Evolutionary conservation across 2,797 vertebrate species (phyloP), one percentile per base, ranked within the genome.

Genomic region (Xyrichtys novacula): DNA sequence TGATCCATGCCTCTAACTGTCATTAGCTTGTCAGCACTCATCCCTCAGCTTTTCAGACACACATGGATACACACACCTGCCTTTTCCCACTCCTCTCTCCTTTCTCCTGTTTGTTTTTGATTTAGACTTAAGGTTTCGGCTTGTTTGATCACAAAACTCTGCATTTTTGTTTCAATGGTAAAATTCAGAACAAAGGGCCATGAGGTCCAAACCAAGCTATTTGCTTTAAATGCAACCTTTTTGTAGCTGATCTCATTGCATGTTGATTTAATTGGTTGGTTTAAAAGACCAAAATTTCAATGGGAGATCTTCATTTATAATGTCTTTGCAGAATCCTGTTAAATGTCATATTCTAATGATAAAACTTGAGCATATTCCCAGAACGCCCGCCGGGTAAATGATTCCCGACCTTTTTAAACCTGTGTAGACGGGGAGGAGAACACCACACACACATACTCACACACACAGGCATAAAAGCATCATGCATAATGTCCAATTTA

Each of bases 401-500:
- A 85, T 86, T 87, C 78, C 85, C 90, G 89, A 90, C 91, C 91
- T 90, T 89, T 90, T 83, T 80, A 86, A 89, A 86, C 72, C 66
- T 46, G 71, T 19, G 43, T 61, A 74, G 76, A 78, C 70, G 66
- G 40, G 71, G 22, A 31, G 31, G 44, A 52, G 42, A 26, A 44
- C 11, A 23, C 7, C 17, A 22, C 36, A 36, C 55, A 42, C 49
- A 47, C 52, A 36, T 47, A 85, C 86, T 85, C 77, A 74, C 44
- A 47, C 20, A 47, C 46, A 47, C 46, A 94, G 92, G 80, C 85
- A 94, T 93, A 92, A 93, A 92, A 88, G 95, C 94, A 65, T 94
- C 95, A 94, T 96, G 96, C 95, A 96, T 96, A 96, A 95, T 95
- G 89, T 96, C 96, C 97, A 96, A 98, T 98, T 97, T 97, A 97